Percentiles rank a stretch among this genome's conserved stretches.
phyloP scores from a whole-genome alignment of 2,888 invertebrate species.

The Molorchus minor region DNA sequence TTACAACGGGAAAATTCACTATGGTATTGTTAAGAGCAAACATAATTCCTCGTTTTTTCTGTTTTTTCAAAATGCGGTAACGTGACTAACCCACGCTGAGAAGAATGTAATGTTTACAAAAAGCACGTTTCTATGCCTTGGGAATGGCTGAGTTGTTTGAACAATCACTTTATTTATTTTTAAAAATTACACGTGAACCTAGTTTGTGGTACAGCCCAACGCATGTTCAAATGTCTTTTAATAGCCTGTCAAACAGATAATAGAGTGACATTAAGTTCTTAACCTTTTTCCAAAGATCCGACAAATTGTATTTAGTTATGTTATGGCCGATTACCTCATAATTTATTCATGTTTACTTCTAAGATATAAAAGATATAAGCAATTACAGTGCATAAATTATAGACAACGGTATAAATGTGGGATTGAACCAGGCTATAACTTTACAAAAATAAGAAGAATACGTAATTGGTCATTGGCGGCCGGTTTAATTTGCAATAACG shows the following conservation, averaged over 20 bases:
- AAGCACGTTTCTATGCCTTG: slow-evolving; percentile 24
- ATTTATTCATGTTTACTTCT: too few species aligned
- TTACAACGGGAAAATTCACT: slow-evolving; percentile 26
- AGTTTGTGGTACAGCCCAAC: slow-evolving; percentile 7
- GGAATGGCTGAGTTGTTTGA: slow-evolving; percentile 19
- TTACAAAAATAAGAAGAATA: too few species aligned
- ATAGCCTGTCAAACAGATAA: too few species aligned
- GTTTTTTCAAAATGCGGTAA: slow-evolving; percentile 24
- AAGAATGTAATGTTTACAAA: slow-evolving; percentile 29
- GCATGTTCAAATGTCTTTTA: too few species aligned
- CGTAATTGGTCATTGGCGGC: too few species aligned
- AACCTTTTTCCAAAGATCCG: not conserved
- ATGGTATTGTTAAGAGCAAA: slow-evolving; percentile 25
- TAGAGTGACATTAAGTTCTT: not conserved
- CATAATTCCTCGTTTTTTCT: slow-evolving; percentile 23
- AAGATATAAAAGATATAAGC: too few species aligned
- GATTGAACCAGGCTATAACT: too few species aligned
- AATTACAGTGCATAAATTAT: too few species aligned
- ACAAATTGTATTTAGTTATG: too few species aligned
- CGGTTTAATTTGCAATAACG: too few species aligned
- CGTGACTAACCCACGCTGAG: slow-evolving; percentile 30
- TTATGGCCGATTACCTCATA: not conserved
- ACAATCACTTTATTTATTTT: slow-evolving; percentile 11
- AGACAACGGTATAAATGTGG: too few species aligned
- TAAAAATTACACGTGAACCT: slow-evolving; percentile 13